Conservation (phyloP, 2,797 vertebrate species). For the Sciurus vulgaris region DNA sequence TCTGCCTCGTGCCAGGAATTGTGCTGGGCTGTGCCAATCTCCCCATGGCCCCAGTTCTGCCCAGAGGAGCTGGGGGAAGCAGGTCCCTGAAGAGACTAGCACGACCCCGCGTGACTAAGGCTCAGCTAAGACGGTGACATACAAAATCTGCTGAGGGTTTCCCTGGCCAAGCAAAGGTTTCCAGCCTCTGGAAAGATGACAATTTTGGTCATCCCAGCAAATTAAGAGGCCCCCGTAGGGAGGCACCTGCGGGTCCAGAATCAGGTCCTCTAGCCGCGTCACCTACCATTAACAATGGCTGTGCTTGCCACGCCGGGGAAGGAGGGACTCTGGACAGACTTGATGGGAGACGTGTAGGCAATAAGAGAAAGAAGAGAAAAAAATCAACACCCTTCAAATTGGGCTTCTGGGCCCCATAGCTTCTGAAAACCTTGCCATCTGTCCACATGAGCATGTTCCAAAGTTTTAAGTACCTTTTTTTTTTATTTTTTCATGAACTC, state of each 20-base stretch:
- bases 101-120: too few relatives aligned
- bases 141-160: not conserved
- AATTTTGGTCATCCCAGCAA: not conserved
- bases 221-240: not conserved
- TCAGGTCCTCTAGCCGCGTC: not conserved
- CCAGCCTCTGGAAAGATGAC: not conserved
- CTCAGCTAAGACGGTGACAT: not conserved
- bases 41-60: not conserved
- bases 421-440: conserved; percentile 67
- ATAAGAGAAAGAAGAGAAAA: not conserved
- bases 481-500: conserved; percentile 82
- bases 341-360: not conserved
- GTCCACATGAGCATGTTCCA: conserved; percentile 77
- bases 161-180: not conserved
- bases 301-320: accelerated
- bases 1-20: not conserved
- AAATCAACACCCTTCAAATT: conserved; percentile 75
- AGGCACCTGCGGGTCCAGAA: not conserved
- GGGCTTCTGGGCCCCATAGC: conserved; percentile 73
- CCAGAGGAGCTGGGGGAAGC: not conserved
- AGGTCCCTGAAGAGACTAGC: accelerated
- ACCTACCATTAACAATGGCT: not conserved
- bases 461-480: conserved; percentile 86
- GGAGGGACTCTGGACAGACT: not conserved
- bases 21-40: accelerated